phyloP scores from a whole-genome alignment of 2,113 vertebrate genomes.

The Morone chrysops region DNA sequence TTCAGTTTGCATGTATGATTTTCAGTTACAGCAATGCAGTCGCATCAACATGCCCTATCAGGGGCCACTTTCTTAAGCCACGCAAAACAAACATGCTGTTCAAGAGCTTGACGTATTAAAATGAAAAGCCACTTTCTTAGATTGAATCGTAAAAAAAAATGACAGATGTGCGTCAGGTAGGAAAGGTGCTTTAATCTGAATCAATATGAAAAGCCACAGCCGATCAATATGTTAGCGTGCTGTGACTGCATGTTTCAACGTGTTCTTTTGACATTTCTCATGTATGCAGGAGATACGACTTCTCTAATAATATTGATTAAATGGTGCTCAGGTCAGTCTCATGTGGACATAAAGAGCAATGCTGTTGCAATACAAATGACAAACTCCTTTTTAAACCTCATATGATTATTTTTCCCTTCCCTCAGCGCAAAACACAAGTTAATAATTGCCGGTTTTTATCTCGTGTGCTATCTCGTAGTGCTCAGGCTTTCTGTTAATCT shows the following conservation, averaged over 20 bases:
- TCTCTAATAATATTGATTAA: conserved; percentile 4
- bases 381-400: conserved; percentile 1
- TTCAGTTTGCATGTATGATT: conserved; percentile 4
- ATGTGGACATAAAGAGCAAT: conserved; percentile 7
- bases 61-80: not conserved
- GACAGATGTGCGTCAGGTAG: conserved; percentile 34
- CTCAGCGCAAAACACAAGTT: conserved; percentile 32
- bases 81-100: conserved; percentile 14
- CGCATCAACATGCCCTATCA: not conserved
- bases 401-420: conserved; percentile 11
- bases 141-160: conserved; percentile 61
- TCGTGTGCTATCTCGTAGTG: not conserved
- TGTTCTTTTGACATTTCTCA: conserved; percentile 40
- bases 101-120: conserved; percentile 20
- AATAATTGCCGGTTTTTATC: conserved; percentile 50
- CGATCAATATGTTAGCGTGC: conserved; percentile 25
- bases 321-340: conserved; percentile 8
- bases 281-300: not conserved
- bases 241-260: not conserved
- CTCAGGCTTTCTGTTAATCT: conserved; percentile 49
- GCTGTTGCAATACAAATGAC: conserved; percentile 9
- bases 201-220: conserved; percentile 48
- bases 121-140: conserved; percentile 57
- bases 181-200: conserved; percentile 46
- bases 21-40: conserved; percentile 7